phyloP scores from a whole-genome alignment of 2,797 vertebrate genomes.

The Chelidonichthys spinosus region DNA sequence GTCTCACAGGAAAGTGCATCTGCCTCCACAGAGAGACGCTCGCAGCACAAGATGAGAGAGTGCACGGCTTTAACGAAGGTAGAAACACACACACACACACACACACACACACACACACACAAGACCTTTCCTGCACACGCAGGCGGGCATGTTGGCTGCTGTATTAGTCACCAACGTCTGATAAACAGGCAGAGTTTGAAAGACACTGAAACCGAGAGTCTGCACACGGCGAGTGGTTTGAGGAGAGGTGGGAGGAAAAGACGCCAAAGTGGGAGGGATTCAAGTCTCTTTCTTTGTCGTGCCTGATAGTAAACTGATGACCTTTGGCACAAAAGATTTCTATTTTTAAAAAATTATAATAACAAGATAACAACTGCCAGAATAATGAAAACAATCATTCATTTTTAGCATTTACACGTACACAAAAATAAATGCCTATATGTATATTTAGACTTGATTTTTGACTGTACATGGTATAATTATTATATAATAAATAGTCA shows the following conservation, averaged over 20 bases:
- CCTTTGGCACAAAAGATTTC: neutral
- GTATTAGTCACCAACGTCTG: constrained; percentile 78
- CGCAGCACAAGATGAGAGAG: constrained; percentile 26
- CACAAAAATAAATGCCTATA: neutral
- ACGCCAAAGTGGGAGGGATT: constrained; percentile 1
- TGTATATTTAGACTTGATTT: neutral
- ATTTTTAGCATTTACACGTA: neutral
- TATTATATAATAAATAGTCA: neutral
- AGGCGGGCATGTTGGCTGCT: constrained; percentile 64
- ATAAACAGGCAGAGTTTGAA: constrained; percentile 68
- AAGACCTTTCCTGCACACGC: constrained; percentile 47
- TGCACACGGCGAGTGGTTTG: constrained; percentile 33
- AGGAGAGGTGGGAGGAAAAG: constrained; percentile 50
- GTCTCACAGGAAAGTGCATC: constrained; percentile 41
- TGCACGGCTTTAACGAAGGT: neutral
- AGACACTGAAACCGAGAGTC: constrained; percentile 78
- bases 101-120: constrained; percentile 22
- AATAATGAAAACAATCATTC: neutral
- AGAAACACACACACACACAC: constrained; percentile 12
- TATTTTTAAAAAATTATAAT: neutral
- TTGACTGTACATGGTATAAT: neutral
- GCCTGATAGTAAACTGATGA: neutral
- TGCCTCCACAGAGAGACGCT: constrained; percentile 52
- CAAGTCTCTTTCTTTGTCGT: neutral
- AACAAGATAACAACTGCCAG: neutral